Base-by-base conservation (phyloP, 1,140 invertebrate genomes). In the Aricia agestis region DNA sequence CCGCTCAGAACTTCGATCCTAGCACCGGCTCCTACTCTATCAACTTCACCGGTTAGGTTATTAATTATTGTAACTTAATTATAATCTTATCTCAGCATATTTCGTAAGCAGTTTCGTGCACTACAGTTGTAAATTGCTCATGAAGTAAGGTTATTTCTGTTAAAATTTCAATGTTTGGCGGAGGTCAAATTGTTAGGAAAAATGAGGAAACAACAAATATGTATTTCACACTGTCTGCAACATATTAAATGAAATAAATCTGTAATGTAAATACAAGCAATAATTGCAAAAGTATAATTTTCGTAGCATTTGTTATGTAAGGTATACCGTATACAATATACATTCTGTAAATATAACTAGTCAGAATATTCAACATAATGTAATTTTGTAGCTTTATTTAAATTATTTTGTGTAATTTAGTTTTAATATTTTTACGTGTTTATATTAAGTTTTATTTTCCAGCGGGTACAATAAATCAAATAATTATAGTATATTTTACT, bases 11-110 rank as follows among this genome's bases (percentile, higher is more conserved):
- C 76, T 92, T 95, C 66, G 94, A 95, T 76, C 91, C 94, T n/a
- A 93, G 89, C 78, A 93, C 93, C 65, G 95, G 95, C 19, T 95
- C 95, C 15, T 96, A 96, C 82, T 93, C 93, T 18, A 93, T 96
- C 63, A 93, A 94, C 76, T 96, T 96, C 81, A 93, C 89, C 71
- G 91, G 90, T 69, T 85, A 83, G 80, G 68, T 77, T 71, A 75
- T 65, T 18, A 52, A 58, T 66, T 67, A 59, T n/a, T n/a, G n/a
- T 63, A 57, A 32, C 19, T 72, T 66, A 72, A 41, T 6, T 69
- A 69, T 25, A 31, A 63, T 19, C 17, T 18, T 25, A 63, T 19
- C 58, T 19, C 25, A 25, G 25, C 25, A 25, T 18, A 15, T 17
- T 58, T 17, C n/a, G 2, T 19, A 59, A 9, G 1, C 18, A 59